Conservation (phyloP, 2,888 invertebrate species). For the Diachrysia chrysitis region DNA sequence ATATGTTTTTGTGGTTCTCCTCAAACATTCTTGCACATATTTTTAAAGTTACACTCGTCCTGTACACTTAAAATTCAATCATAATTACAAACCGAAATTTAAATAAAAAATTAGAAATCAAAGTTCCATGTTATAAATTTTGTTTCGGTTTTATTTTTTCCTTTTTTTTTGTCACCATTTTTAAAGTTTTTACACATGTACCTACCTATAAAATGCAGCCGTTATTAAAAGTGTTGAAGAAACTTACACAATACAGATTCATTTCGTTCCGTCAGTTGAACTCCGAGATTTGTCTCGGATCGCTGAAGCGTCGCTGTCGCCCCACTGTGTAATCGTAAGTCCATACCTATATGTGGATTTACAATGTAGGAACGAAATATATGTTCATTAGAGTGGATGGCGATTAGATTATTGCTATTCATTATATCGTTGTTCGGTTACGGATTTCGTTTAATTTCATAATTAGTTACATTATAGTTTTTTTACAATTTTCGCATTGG, state of each 20-base stretch:
- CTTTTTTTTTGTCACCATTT: neutral
- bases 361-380: neutral
- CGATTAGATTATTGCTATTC: neutral
- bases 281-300: constrained; percentile 12
- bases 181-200: neutral
- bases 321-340: constrained; percentile 4
- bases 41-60: too few relatives aligned
- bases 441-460: too few relatives aligned
- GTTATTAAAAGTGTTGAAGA: neutral
- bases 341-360: neutral
- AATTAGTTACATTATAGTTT: too few relatives aligned
- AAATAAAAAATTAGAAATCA: too few relatives aligned
- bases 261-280: constrained; percentile 5
- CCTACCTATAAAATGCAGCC: neutral
- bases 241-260: constrained; percentile 8
- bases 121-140: too few relatives aligned
- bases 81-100: too few relatives aligned
- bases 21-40: too few relatives aligned
- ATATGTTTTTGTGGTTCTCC: neutral
- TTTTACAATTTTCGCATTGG: too few relatives aligned
- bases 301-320: constrained; percentile 2
- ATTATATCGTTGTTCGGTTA: too few relatives aligned
- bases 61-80: too few relatives aligned
- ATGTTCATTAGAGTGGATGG: neutral
- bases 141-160: too few relatives aligned